A percentile compares a stretch with the other conserved stretches of the same genome.
Conservation (phyloP, 1,140 invertebrate species). For the Protaetia brevitarsis region DNA sequence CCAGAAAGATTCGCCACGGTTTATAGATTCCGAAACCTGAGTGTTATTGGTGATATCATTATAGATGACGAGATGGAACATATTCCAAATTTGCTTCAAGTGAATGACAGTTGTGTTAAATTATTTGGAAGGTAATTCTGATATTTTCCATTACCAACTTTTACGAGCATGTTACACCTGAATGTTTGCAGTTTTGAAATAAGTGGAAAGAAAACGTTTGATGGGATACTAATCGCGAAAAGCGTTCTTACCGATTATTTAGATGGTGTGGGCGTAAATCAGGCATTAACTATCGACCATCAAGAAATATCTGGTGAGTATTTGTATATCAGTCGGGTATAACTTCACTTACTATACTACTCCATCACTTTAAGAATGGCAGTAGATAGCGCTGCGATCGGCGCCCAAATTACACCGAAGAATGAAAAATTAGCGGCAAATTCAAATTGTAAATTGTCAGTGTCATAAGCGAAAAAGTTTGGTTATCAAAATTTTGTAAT, state of each 20-base stretch:
- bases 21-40: slow-evolving; percentile 37
- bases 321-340: no score
- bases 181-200: slow-evolving; percentile 33
- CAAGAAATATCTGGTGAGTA: neutral
- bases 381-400: no score
- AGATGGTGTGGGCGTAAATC: slow-evolving; percentile 24
- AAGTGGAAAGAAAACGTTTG: slow-evolving; percentile 37
- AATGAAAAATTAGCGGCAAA: no score
- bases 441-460: no score
- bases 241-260: slow-evolving; percentile 30
- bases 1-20: no score
- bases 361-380: no score
- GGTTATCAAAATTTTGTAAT: no score
- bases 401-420: no score
- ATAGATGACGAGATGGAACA: slow-evolving; percentile 29
- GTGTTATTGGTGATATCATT: slow-evolving; percentile 37
- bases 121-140: slow-evolving; percentile 32
- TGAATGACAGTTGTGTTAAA: slow-evolving; percentile 34
- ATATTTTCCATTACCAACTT: neutral
- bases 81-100: slow-evolving; percentile 33
- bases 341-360: no score
- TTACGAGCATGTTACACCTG: neutral
- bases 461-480: no score
- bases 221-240: slow-evolving; percentile 31
- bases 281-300: slow-evolving; percentile 23